Percentiles rank a stretch among this genome's conserved stretches.
Evolutionary conservation across 2,113 vertebrate species (phyloP).

Genomic region (Campylomormyrus numenius): DNA sequence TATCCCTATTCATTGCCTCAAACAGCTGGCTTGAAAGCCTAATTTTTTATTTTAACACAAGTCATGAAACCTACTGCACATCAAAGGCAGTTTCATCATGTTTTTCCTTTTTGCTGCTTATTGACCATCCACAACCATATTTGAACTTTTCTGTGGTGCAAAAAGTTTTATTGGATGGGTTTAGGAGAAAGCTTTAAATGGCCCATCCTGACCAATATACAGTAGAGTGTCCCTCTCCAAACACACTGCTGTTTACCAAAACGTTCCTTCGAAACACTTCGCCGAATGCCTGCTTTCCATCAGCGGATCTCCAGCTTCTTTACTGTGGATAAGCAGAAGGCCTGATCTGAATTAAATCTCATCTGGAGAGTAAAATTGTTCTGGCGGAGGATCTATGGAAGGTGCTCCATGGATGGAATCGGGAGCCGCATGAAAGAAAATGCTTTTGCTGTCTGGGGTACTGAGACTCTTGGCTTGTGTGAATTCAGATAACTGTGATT

Average conservation of each 20-base stretch:
- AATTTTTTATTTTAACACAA: background rate
- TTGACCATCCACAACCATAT: background rate
- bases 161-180: background rate
- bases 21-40: background rate
- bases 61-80: background rate
- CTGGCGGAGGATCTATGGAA: background rate
- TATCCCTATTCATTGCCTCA: background rate
- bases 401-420: background rate
- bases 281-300: slow-evolving; percentile 6
- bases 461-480: background rate
- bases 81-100: background rate
- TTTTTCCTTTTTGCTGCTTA: background rate
- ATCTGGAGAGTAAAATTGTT: slow-evolving; percentile 3
- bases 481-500: background rate
- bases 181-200: background rate
- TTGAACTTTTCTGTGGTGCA: background rate
- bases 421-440: background rate
- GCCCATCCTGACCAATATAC: background rate
- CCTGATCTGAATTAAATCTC: slow-evolving; percentile 24
- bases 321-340: background rate
- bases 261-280: background rate
- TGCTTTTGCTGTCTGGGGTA: background rate
- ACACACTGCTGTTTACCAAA: background rate
- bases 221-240: background rate
- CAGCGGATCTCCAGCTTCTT: background rate